phyloP scores from a whole-genome alignment of 2,113 vertebrate genomes.

The Amphiprion percula region DNA sequence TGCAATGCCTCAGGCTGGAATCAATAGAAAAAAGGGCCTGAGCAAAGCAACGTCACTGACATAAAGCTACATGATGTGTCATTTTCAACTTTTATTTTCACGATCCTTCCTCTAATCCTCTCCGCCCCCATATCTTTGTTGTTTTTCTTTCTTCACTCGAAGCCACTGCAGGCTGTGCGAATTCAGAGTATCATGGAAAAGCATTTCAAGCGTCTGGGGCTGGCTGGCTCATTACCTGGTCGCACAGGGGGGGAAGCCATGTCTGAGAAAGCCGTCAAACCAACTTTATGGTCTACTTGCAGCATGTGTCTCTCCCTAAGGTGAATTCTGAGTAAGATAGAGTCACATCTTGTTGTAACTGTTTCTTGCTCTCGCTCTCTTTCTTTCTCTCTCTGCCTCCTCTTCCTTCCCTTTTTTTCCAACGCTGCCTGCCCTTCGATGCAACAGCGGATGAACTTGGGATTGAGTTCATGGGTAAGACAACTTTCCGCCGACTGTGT shows the following conservation, averaged over 20 bases:
- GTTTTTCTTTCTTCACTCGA: slow-evolving; percentile 50
- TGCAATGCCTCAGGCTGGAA: slow-evolving; percentile 57
- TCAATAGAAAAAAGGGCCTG: slow-evolving; percentile 53
- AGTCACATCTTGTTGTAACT: slow-evolving; percentile 60
- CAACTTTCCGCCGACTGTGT: slow-evolving; percentile 48
- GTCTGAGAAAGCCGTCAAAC: slow-evolving; percentile 56
- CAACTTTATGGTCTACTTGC: slow-evolving; percentile 47
- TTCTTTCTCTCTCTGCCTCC: neutral
- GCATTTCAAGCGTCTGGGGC: slow-evolving; percentile 37
- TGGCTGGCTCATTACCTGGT: slow-evolving; percentile 59
- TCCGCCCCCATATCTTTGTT: slow-evolving; percentile 45
- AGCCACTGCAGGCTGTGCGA: slow-evolving; percentile 37
- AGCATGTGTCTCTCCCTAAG: slow-evolving; percentile 35
- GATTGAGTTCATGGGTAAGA: slow-evolving; percentile 88
- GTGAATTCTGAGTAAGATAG: slow-evolving; percentile 49
- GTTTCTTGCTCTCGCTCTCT: slow-evolving; percentile 28
- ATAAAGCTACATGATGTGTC: slow-evolving; percentile 66
- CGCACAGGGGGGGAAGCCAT: slow-evolving; percentile 41
- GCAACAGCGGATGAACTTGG: slow-evolving; percentile 85
- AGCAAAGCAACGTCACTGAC: slow-evolving; percentile 46
- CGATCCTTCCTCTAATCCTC: slow-evolving; percentile 63
- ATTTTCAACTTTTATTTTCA: slow-evolving; percentile 65
- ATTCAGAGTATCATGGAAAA: slow-evolving; percentile 30
- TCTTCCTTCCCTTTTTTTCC: neutral
- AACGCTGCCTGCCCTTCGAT: slow-evolving; percentile 35